These are phyloP conservation scores for Drosophila recens DNA, from an alignment of 2,888 invertebrate species.

Conservation along the genomic window DNA sequence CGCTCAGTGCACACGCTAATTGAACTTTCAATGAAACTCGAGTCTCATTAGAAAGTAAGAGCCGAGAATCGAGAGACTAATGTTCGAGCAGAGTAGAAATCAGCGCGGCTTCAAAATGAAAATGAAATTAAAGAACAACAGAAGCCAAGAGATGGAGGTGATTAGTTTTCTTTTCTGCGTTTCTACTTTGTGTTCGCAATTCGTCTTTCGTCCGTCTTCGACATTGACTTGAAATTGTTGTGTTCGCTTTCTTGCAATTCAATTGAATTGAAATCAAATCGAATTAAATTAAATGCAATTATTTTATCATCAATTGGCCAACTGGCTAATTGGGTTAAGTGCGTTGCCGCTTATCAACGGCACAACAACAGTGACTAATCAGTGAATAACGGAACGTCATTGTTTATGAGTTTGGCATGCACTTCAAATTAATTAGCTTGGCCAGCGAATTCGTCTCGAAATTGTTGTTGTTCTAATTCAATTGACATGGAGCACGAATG, in stretches of 20 bases:
- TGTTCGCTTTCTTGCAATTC: constrained; percentile 24
- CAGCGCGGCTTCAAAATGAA: constrained; percentile 58
- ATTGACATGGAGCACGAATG: constrained; percentile 52
- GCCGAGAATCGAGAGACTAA: constrained; percentile 51
- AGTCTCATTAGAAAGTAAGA: constrained; percentile 75
- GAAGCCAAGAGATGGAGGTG: constrained; percentile 48
- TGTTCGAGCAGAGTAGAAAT: constrained; percentile 39
- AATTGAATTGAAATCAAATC: constrained; percentile 46
- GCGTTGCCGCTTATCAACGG: constrained; percentile 65
- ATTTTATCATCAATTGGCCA: constrained; percentile 71
- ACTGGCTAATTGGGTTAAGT: constrained; percentile 77
- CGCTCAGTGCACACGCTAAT: constrained; percentile 71
- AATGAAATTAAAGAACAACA: constrained; percentile 63
- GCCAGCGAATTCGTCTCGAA: constrained; percentile 46
- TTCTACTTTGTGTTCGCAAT: constrained; percentile 36
- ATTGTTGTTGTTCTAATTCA: constrained; percentile 45
- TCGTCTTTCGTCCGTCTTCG: constrained; percentile 4
- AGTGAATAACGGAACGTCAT: constrained; percentile 41
- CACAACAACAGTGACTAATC: constrained; percentile 51
- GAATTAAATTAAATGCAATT: constrained; percentile 80
- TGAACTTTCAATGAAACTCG: constrained; percentile 79
- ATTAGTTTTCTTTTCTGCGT: constrained; percentile 53
- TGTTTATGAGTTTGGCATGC: constrained; percentile 44
- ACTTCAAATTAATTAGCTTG: constrained; percentile 62
- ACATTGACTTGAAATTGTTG: not conserved